These are phyloP conservation scores for Hydrophis major DNA, from an alignment of 2,797 vertebrate genomes.

Conservation along the genomic window DNA sequence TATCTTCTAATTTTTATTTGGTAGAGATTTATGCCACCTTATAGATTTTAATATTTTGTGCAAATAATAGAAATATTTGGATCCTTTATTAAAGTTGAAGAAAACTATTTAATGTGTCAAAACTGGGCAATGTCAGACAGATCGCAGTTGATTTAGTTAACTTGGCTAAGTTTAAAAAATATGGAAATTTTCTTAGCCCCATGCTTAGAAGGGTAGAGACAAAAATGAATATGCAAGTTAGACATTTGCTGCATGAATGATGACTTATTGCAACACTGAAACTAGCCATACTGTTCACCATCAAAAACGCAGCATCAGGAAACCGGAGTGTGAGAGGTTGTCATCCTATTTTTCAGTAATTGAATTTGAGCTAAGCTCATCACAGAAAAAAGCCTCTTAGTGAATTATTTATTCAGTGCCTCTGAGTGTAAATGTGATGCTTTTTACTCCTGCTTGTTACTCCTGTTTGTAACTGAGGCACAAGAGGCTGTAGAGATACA, in stretches of 20 bases:
- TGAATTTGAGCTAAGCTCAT: conserved; percentile 76
- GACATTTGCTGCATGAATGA: background rate
- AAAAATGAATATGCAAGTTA: background rate
- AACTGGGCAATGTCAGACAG: background rate
- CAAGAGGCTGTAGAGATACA: conserved; percentile 25
- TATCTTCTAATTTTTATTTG: background rate
- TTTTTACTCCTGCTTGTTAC: conserved; percentile 31
- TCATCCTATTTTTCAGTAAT: conserved; percentile 66
- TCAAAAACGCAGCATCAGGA: background rate
- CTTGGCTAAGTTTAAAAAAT: background rate
- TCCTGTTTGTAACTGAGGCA: conserved; percentile 25
- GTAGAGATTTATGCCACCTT: background rate
- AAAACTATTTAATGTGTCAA: background rate
- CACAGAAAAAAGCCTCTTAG: conserved; percentile 65
- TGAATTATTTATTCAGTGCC: conserved; percentile 63
- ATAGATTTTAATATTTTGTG: background rate
- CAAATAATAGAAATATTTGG: background rate
- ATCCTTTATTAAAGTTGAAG: background rate
- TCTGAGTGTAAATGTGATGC: conserved; percentile 41
- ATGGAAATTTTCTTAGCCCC: background rate
- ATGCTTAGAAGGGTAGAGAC: background rate
- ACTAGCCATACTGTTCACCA: background rate
- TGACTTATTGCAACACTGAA: background rate
- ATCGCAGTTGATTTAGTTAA: background rate
- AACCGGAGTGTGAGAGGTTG: conserved; percentile 62